Percentiles rank a stretch among this genome's conserved stretches.
Evolutionary conservation across 2,113 vertebrate genomes (phyloP).

Genomic region (Malurus melanocephalus): DNA sequence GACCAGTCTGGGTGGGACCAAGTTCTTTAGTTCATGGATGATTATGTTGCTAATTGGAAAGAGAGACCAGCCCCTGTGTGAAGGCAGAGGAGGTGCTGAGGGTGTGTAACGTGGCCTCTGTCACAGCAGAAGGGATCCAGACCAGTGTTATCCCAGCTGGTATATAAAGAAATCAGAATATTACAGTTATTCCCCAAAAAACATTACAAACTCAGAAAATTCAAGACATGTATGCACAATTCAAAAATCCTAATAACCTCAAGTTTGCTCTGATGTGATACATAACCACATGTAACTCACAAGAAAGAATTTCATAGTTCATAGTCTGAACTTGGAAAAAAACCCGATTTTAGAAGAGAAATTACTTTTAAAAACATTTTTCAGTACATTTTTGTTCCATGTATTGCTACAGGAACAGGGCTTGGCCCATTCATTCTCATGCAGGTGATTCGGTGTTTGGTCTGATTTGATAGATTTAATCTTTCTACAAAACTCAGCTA

Average conservation of each 20-base stretch:
- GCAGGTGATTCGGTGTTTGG: background rate
- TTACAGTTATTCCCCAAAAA: background rate
- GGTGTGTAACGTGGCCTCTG: background rate
- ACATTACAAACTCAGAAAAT: background rate
- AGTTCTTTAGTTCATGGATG: background rate
- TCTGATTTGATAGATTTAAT: background rate
- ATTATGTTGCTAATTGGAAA: background rate
- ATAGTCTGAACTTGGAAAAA: background rate
- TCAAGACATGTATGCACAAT: background rate
- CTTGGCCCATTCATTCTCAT: background rate
- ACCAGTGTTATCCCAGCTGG: background rate
- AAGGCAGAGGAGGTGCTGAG: background rate
- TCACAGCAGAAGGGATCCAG: background rate
- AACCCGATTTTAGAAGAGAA: background rate
- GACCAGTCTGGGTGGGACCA: background rate
- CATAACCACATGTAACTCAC: background rate
- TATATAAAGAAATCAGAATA: background rate
- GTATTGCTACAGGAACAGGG: background rate
- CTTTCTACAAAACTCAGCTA: background rate
- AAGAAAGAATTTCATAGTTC: background rate
- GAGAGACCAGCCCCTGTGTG: background rate
- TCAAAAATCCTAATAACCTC: background rate
- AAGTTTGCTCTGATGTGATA: background rate
- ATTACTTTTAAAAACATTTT: background rate
- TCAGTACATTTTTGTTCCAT: background rate